Percentiles rank a stretch among this genome's conserved stretches.
phyloP scores from a whole-genome alignment of 2,113 vertebrate species.

The Bos taurus region DNA sequence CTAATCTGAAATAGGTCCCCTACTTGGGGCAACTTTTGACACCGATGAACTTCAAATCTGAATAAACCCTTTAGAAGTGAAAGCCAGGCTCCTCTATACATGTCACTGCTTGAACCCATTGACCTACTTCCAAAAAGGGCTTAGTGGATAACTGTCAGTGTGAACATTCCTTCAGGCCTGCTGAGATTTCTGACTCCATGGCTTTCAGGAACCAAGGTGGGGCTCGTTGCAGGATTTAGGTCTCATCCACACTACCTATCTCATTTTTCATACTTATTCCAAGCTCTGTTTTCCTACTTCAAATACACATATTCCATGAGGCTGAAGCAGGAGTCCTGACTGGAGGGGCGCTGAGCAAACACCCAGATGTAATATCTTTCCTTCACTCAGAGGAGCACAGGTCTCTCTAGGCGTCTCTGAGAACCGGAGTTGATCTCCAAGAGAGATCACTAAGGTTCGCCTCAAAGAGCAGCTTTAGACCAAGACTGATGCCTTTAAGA shows the following conservation, averaged over 20 bases:
- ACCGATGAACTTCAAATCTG: neutral
- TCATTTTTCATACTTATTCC: neutral
- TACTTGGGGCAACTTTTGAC: neutral
- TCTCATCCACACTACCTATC: neutral
- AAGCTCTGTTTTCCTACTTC: neutral
- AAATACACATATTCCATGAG: neutral
- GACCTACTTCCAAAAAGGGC: neutral
- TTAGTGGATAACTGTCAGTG: neutral
- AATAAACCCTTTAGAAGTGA: constrained; percentile 5
- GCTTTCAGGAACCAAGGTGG: neutral
- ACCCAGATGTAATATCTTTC: neutral
- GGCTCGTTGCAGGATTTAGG: neutral
- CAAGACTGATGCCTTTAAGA: constrained; percentile 31
- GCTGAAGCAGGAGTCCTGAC: neutral
- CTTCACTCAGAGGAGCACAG: neutral
- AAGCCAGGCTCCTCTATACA: neutral
- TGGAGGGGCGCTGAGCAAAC: neutral
- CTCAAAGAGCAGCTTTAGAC: constrained; percentile 13
- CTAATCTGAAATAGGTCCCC: constrained; percentile 44
- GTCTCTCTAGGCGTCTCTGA: neutral
- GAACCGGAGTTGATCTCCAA: neutral
- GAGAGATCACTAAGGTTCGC: neutral
- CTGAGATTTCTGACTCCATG: neutral
- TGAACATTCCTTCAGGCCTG: neutral
- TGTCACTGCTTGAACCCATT: neutral